Evolutionary conservation across 2,888 invertebrate species (phyloP), one percentile per base, ranked within the genome.

Genomic region (Torymus texanus): DNA sequence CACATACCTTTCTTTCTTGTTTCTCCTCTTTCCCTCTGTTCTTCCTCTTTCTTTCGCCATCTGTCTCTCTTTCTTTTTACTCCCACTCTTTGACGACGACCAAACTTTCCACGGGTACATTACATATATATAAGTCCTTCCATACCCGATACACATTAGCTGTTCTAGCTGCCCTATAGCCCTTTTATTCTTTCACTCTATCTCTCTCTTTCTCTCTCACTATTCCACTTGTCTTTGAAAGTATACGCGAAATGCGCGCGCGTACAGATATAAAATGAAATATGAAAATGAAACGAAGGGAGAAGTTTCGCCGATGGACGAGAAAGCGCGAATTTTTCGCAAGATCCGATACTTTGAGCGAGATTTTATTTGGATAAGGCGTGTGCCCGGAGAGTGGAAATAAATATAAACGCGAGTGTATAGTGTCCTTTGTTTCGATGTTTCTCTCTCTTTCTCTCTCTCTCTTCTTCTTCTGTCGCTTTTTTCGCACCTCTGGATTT

Each of bases 221-320:
- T 41, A 41, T 41, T 8, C 14, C 41, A 2, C 63, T 63, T 24
- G 61, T 71, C 61, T 59, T 61, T 71, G 18, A 50, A 51, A 51
- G 61, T 24, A 51, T 24, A 51, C 51, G 14, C 41, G 51, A 41
- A 59, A 59, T 13, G 24, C 12, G 16, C 21, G 21, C 21, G 21
- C 1, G 21, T 21, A 21, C 41, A 41, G 21, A 41, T 41, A 51
- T 16, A 58, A 58, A 41, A 75, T 75, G 68, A 68, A 75, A 75
- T 75, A 75, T 75, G 75, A 75, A 75, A 75, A 75, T 68, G 75
- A 68, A 75, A 75, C 41, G 58, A 50, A 24, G 5, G 24, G 61
- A 61, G 61, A 61, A 66, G 51, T 53, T 67, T 50, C 51, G 51
- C 8, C 21, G 4, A 50, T 41, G 63, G 21, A 71, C 11, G 16